These are phyloP conservation scores for Hipposideros armiger DNA, from an alignment of 2,113 vertebrate species.

Conservation along the genomic window DNA sequence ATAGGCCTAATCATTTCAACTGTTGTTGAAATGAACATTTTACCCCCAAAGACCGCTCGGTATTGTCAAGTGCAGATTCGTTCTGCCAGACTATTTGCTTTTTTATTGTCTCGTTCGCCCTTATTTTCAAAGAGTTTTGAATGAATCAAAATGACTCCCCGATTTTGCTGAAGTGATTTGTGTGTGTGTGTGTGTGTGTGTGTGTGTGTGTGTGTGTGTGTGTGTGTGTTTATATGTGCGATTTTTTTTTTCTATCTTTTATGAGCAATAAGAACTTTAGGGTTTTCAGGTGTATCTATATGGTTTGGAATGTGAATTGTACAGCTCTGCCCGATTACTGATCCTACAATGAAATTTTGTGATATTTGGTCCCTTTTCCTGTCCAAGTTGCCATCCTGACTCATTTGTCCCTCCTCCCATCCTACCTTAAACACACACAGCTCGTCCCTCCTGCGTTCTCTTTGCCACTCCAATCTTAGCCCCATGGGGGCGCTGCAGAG, in stretches of 20 bases:
- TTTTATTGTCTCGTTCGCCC: background rate
- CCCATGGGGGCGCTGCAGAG: constrained; percentile 73
- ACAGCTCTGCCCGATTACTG: constrained; percentile 8
- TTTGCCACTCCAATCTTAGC: constrained; percentile 26
- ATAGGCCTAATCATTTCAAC: constrained; percentile 70
- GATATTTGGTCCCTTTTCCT: constrained; percentile 9
- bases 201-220: too few relatives aligned
- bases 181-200: background rate
- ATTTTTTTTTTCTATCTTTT: background rate
- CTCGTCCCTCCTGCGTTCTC: background rate
- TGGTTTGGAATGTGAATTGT: constrained; percentile 16
- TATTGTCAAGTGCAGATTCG: constrained; percentile 31
- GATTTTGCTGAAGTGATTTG: constrained; percentile 11
- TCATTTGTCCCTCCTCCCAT: background rate
- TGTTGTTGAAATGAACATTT: constrained; percentile 69
- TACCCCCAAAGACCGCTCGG: constrained; percentile 53
- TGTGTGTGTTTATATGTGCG: background rate
- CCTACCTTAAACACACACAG: background rate
- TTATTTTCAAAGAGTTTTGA: constrained; percentile 52
- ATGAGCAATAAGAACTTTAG: background rate
- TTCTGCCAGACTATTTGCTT: background rate
- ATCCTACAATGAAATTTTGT: background rate
- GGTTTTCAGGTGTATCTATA: background rate
- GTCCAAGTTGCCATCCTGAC: background rate
- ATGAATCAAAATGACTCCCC: constrained; percentile 15